phyloP scores from a whole-genome alignment of 2,113 vertebrate genomes.

The Hyperoodon ampullatus region DNA sequence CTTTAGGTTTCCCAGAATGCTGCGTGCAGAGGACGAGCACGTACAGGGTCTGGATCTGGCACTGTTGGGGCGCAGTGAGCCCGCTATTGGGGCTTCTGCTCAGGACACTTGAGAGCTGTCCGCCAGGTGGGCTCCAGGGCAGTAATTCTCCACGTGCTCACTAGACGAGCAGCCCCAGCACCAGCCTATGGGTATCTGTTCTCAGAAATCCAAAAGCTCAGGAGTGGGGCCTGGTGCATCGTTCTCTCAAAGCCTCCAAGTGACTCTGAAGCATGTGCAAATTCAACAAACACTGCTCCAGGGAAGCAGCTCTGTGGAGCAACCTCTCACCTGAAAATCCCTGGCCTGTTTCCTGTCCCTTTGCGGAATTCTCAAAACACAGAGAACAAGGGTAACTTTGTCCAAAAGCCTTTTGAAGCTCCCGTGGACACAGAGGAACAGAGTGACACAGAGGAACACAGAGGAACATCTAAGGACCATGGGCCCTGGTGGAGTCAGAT shows the following conservation, averaged over 20 bases:
- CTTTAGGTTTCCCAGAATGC: neutral
- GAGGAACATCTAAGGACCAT: neutral
- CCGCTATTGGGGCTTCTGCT: neutral
- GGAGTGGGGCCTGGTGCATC: accelerated
- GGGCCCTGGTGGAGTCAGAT: neutral
- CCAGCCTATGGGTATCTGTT: accelerated
- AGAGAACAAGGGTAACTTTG: neutral
- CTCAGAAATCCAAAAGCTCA: neutral
- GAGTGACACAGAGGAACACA: neutral
- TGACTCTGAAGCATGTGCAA: accelerated
- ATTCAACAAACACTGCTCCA: neutral
- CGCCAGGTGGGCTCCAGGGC: no score
- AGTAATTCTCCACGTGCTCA: accelerated
- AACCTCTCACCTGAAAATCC: neutral
- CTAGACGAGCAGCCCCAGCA: neutral
- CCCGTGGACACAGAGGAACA: neutral
- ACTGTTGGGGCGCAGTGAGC: accelerated
- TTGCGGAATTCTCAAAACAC: neutral
- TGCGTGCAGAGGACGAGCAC: neutral
- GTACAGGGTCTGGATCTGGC: accelerated
- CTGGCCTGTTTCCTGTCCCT: neutral
- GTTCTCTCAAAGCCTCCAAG: neutral
- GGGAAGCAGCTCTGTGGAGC: neutral
- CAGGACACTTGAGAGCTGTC: neutral
- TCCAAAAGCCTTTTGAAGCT: neutral